Percentiles rank a stretch among this genome's conserved stretches.
Conservation (phyloP, 2,113 vertebrate species). For the Himantopus leucocephalus region DNA sequence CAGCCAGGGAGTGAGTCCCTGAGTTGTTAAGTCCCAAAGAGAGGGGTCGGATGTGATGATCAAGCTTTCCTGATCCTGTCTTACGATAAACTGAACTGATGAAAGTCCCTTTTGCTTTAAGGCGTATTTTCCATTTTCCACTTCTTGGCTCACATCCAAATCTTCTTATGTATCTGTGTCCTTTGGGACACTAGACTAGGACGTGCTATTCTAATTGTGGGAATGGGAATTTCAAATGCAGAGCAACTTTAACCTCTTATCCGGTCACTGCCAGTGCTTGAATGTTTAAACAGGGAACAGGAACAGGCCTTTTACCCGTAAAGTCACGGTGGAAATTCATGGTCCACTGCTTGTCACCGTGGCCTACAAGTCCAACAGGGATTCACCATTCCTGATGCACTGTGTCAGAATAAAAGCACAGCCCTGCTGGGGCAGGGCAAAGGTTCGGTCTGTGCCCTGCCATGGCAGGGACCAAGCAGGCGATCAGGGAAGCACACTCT, state of each 20-base stretch:
- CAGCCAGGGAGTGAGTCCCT: background rate
- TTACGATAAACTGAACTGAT: background rate
- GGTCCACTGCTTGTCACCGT: background rate
- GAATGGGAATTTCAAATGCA: conserved; percentile 8
- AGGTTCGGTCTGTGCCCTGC: background rate
- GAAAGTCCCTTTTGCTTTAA: conserved; percentile 9
- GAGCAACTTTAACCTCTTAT: background rate
- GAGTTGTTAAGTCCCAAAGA: background rate
- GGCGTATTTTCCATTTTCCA: conserved; percentile 17
- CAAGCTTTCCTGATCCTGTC: background rate
- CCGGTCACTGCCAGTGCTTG: background rate
- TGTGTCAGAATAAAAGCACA: background rate
- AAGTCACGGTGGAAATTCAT: background rate
- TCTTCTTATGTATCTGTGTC: conserved; percentile 1
- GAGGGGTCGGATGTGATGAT: background rate
- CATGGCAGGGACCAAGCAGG: background rate
- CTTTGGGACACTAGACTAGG: background rate
- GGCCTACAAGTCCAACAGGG: background rate
- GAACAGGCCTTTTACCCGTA: background rate
- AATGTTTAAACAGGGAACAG: background rate
- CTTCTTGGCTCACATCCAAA: background rate
- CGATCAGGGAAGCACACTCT: rapidly evolving
- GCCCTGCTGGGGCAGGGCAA: background rate
- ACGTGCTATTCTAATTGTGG: conserved; percentile 2
- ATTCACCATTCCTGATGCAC: rapidly evolving